These are phyloP conservation scores for Dicerorhinus sumatrensis DNA, from an alignment of 2,113 vertebrate species.

Conservation along the genomic window DNA sequence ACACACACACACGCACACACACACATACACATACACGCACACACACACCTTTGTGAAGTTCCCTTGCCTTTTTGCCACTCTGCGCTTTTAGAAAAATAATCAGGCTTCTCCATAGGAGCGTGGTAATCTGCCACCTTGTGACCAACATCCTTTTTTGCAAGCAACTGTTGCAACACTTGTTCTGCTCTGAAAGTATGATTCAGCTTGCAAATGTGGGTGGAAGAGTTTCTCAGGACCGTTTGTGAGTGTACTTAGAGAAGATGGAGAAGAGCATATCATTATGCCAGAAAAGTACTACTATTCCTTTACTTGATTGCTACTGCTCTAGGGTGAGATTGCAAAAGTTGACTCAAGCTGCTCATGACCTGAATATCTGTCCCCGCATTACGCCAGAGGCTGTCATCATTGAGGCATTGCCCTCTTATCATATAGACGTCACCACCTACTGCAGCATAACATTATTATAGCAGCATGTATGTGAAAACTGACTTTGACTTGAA, in stretches of 20 bases:
- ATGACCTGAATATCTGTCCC: background rate
- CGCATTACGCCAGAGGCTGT: background rate
- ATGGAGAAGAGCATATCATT: background rate
- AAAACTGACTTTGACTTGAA: constrained; percentile 31
- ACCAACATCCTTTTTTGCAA: constrained; percentile 60
- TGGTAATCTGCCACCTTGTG: constrained; percentile 74
- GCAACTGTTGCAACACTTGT: background rate
- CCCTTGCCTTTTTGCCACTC: background rate
- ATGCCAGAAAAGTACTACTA: background rate
- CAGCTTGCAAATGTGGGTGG: background rate
- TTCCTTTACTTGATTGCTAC: background rate
- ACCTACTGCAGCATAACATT: background rate
- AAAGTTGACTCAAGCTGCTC: background rate
- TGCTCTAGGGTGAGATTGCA: background rate
- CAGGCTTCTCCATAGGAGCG: background rate
- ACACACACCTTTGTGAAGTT: background rate
- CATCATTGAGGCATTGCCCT: background rate
- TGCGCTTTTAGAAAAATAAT: constrained; percentile 42
- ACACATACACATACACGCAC: background rate
- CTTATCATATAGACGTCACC: background rate
- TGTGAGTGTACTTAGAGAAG: background rate
- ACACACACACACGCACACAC: no score
- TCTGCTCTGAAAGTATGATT: background rate
- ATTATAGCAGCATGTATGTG: background rate
- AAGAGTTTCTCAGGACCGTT: background rate